These are phyloP conservation scores for Scaptodrosophila lebanonensis DNA, from an alignment of 1,140 invertebrate genomes.

Conservation along the genomic window DNA sequence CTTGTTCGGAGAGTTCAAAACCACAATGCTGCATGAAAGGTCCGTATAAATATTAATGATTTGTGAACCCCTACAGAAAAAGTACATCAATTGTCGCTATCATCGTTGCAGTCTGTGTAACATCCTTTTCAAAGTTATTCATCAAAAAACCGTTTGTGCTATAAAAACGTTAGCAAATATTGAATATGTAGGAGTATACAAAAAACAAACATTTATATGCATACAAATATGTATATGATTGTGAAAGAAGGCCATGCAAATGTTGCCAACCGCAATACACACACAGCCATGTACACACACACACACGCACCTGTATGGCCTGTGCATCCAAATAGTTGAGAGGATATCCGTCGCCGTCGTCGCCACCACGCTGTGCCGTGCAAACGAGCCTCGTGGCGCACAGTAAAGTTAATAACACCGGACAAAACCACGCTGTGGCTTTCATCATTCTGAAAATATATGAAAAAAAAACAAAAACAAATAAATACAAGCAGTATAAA, in stretches of 20 bases:
- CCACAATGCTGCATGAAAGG: no score
- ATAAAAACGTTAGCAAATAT: no score
- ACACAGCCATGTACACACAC: neutral
- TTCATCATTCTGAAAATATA: constrained; percentile 68
- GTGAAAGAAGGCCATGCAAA: constrained; percentile 21
- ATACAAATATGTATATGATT: constrained; percentile 40
- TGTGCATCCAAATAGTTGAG: constrained; percentile 60
- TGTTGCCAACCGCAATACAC: constrained; percentile 37
- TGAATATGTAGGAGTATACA: neutral
- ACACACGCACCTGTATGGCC: constrained; percentile 60
- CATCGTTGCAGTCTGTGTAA: no score
- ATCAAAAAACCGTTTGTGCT: no score
- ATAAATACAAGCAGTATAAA: constrained; percentile 25
- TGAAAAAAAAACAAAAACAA: constrained; percentile 24
- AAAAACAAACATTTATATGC: constrained; percentile 6
- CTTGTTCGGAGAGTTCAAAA: no score
- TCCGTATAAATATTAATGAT: no score
- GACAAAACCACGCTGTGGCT: constrained; percentile 74
- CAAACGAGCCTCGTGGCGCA: constrained; percentile 68
- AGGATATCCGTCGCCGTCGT: constrained; percentile 64
- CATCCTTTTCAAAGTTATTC: no score
- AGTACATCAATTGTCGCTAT: no score
- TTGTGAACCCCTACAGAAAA: no score
- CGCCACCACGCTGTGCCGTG: constrained; percentile 60
- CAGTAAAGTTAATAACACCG: constrained; percentile 70